Conservation (phyloP, 1,140 invertebrate genomes). For the Mizuhopecten yessoensis region DNA sequence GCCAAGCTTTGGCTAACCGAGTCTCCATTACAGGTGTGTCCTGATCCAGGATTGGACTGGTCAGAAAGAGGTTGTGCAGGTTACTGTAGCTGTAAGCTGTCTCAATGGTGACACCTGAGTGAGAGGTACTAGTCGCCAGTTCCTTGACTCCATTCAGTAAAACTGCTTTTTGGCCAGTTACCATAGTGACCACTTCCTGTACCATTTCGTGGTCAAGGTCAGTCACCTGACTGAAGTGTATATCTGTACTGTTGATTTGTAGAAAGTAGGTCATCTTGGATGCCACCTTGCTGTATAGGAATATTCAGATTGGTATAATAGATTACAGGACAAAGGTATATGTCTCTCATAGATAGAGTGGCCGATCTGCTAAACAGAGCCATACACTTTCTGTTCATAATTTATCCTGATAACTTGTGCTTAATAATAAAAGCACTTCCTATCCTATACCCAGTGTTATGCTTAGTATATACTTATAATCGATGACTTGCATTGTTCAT, state of each 20-base stretch:
- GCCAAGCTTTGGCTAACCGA: slow-evolving; percentile 48
- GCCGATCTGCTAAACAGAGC: no score
- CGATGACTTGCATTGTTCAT: no score
- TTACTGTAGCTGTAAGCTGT: slow-evolving; percentile 47
- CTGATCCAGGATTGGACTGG: slow-evolving; percentile 42
- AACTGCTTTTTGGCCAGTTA: background rate
- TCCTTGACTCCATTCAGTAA: background rate
- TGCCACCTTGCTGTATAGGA: background rate
- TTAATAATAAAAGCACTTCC: no score
- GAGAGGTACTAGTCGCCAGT: background rate
- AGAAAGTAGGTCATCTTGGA: slow-evolving; percentile 57
- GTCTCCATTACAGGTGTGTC: slow-evolving; percentile 48
- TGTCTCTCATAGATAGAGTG: no score
- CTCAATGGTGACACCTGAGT: background rate
- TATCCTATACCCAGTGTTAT: no score
- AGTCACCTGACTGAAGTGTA: slow-evolving; percentile 47
- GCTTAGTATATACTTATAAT: no score
- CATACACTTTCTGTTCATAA: no score
- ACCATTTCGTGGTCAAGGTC: background rate
- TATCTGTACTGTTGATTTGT: slow-evolving; percentile 40
- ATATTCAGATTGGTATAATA: no score
- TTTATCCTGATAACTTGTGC: no score
- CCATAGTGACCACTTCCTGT: slow-evolving; percentile 14
- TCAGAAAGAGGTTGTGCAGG: slow-evolving; percentile 44
- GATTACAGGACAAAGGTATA: no score